A percentile compares a stretch with the other conserved stretches of the same genome.
These are phyloP conservation scores for Propithecus deckenii DNA, from an alignment of 2,797 vertebrate genomes.

Conservation along the genomic window DNA sequence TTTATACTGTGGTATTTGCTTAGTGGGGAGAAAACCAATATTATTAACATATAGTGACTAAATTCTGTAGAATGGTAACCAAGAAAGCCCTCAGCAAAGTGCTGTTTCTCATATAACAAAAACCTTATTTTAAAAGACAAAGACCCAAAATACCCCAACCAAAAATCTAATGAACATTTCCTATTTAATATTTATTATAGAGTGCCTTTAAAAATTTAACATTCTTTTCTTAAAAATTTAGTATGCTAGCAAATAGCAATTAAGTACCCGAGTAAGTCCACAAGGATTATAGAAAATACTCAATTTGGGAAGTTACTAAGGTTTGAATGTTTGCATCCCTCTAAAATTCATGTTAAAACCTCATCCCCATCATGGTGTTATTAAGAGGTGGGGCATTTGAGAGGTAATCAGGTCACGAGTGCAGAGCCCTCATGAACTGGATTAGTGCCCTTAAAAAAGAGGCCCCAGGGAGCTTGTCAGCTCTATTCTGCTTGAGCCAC, in stretches of 20 bases:
- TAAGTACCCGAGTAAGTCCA: not conserved
- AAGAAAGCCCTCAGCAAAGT: not conserved
- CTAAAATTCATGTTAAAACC: not conserved
- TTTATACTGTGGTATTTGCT: not conserved
- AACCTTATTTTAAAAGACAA: conserved; percentile 23
- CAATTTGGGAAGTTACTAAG: not conserved
- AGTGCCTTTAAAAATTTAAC: not conserved
- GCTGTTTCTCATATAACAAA: not conserved
- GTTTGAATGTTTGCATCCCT: not conserved
- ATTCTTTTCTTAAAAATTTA: not conserved
- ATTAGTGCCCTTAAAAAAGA: not conserved
- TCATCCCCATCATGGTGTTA: not conserved
- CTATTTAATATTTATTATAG: not conserved
- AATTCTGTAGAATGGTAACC: not conserved
- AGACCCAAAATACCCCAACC: not conserved
- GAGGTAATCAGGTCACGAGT: too few species aligned
- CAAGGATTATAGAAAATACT: not conserved
- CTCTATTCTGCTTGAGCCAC: not conserved
- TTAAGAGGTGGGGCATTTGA: not conserved
- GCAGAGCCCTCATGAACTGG: not conserved
- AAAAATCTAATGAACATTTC: conserved; percentile 3
- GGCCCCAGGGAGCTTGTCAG: not conserved
- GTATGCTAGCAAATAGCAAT: not conserved
- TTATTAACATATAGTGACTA: not conserved
- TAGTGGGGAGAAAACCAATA: not conserved